Percentiles rank a stretch among this genome's conserved stretches.
These are phyloP conservation scores for Tympanoctomys barrerae DNA, from an alignment of 2,797 vertebrate genomes.

Conservation along the genomic window DNA sequence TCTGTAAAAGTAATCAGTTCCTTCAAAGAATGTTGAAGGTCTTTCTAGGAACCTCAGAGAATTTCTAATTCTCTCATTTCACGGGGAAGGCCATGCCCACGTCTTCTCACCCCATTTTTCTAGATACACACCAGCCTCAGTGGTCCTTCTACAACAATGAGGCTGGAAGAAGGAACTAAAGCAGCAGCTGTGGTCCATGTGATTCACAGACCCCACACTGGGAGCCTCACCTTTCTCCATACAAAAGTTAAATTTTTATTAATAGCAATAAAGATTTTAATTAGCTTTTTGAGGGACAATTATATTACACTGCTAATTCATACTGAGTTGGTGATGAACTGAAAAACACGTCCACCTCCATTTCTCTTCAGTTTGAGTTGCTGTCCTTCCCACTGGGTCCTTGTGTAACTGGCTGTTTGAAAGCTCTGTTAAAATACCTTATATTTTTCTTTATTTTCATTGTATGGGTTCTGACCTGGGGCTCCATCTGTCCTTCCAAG, in stretches of 20 bases:
- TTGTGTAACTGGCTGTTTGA: neutral
- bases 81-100: neutral
- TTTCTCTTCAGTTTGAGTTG: conserved; percentile 1
- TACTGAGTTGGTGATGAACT: conserved; percentile 24
- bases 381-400: neutral
- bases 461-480: neutral
- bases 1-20: neutral
- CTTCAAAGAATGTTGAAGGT: neutral
- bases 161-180: neutral
- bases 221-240: conserved; percentile 1
- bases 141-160: neutral
- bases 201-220: neutral
- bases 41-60: neutral
- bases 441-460: neutral
- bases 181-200: neutral
- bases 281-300: conserved; percentile 34
- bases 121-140: neutral
- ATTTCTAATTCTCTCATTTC: conserved; percentile 20
- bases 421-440: conserved; percentile 3
- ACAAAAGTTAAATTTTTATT: conserved; percentile 41
- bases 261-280: conserved; percentile 54
- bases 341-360: neutral
- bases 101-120: neutral
- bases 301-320: conserved; percentile 50
- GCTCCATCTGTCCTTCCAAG: neutral